Conservation (phyloP, 1,140 invertebrate genomes). For the Drosophila quadrilineata region DNA sequence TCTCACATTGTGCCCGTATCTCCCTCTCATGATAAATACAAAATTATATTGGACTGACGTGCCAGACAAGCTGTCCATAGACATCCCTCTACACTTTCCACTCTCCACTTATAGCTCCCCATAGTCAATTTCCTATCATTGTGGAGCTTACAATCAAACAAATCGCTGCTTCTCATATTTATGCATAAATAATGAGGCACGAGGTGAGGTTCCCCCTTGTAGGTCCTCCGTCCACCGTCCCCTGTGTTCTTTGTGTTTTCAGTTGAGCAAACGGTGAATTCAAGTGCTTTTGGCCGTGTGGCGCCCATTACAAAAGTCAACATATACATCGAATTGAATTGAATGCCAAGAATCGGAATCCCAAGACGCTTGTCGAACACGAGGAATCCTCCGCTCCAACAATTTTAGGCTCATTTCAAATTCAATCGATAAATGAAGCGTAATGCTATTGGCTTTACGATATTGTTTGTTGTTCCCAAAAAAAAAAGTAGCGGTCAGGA, state of each 20-base stretch:
- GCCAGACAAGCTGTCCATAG: slow-evolving; percentile 25
- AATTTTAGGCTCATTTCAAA: slow-evolving; percentile 54
- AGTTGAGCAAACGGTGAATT: slow-evolving; percentile 52
- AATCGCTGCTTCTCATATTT: slow-evolving; percentile 76
- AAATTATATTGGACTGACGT: slow-evolving; percentile 38
- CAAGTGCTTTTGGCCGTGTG: slow-evolving; percentile 47
- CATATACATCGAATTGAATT: slow-evolving; percentile 7
- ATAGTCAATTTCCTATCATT: no score
- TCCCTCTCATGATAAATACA: slow-evolving; percentile 48
- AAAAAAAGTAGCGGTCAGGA: no score
- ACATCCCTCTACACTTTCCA: no score
- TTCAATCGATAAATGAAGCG: slow-evolving; percentile 77
- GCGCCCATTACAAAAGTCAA: slow-evolving; percentile 68
- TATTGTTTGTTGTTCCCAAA: no score
- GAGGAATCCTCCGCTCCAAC: slow-evolving; percentile 5
- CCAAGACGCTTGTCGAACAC: slow-evolving; percentile 9
- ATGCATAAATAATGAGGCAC: slow-evolving; percentile 77
- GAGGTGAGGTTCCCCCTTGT: slow-evolving; percentile 22
- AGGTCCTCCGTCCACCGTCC: neutral
- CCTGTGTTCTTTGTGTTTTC: slow-evolving; percentile 31
- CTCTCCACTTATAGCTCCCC: no score
- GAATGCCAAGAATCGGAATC: neutral
- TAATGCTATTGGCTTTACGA: slow-evolving; percentile 56
- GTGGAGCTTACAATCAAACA: slow-evolving; percentile 77
- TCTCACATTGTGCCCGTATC: neutral